A percentile compares a stretch with the other conserved stretches of the same genome.
phyloP scores from a whole-genome alignment of 2,797 vertebrate species.

The Vultur gryphus region DNA sequence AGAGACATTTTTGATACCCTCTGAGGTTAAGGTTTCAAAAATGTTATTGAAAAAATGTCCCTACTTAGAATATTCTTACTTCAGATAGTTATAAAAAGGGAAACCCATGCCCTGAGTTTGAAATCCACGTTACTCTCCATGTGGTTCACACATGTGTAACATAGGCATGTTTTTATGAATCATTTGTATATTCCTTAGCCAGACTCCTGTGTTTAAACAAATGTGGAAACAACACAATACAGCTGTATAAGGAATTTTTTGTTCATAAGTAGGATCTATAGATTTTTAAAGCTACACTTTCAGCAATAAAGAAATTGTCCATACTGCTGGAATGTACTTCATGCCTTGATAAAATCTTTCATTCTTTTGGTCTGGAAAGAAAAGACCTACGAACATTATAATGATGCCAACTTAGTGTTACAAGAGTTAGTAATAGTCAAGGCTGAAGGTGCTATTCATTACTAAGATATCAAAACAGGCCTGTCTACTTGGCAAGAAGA shows the following conservation, averaged over 20 bases:
- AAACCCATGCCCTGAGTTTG: background rate
- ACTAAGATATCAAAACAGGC: slow-evolving; percentile 14
- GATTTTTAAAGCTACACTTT: slow-evolving; percentile 50
- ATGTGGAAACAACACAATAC: slow-evolving; percentile 67
- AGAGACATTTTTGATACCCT: slow-evolving; percentile 57
- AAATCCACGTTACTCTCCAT: slow-evolving; percentile 55
- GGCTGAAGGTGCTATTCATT: slow-evolving; percentile 43
- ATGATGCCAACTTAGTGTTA: background rate
- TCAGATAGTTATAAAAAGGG: background rate
- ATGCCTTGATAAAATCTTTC: slow-evolving; percentile 43
- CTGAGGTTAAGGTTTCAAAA: slow-evolving; percentile 44
- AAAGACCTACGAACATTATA: background rate
- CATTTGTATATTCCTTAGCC: slow-evolving; percentile 64
- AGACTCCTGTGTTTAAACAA: slow-evolving; percentile 68
- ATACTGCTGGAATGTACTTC: slow-evolving; percentile 17
- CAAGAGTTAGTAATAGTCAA: background rate
- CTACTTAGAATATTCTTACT: slow-evolving; percentile 19
- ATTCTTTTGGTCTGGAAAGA: slow-evolving; percentile 29
- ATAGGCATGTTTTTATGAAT: slow-evolving; percentile 68
- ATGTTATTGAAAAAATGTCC: slow-evolving; percentile 33
- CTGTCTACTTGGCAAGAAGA: slow-evolving; percentile 28
- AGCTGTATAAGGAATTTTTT: slow-evolving; percentile 66
- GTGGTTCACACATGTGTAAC: slow-evolving; percentile 70
- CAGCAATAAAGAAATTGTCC: slow-evolving; percentile 47
- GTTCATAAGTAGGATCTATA: slow-evolving; percentile 42